Conservation (phyloP, 2,888 invertebrate species). For the Drosophila diplacantha region DNA sequence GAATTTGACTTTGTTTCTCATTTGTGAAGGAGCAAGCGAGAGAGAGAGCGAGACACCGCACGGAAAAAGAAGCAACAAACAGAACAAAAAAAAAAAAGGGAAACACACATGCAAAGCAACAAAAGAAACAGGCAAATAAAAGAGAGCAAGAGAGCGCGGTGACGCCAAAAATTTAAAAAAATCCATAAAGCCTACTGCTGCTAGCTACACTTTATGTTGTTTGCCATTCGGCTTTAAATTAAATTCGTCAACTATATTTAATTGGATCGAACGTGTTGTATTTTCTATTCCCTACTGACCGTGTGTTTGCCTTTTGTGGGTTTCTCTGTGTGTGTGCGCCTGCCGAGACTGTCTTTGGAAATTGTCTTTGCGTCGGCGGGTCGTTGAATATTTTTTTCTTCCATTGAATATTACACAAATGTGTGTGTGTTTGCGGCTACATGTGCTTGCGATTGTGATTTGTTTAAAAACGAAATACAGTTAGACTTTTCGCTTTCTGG, state of each 20-base stretch:
- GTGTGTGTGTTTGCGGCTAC: slow-evolving; percentile 27
- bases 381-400: slow-evolving; percentile 38
- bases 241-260: slow-evolving; percentile 52
- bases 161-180: slow-evolving; percentile 63
- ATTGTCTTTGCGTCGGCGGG: slow-evolving; percentile 34
- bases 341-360: slow-evolving; percentile 31
- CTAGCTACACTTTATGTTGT: slow-evolving; percentile 12
- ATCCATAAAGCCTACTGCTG: slow-evolving; percentile 36
- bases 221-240: slow-evolving; percentile 28
- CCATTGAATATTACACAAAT: slow-evolving; percentile 35
- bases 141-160: slow-evolving; percentile 66
- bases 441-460: slow-evolving; percentile 36
- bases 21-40: slow-evolving; percentile 11
- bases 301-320: slow-evolving; percentile 10
- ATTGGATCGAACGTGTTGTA: slow-evolving; percentile 42
- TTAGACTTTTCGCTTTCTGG: slow-evolving; percentile 45
- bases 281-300: slow-evolving; percentile 31
- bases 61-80: slow-evolving; percentile 31
- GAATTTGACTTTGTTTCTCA: slow-evolving; percentile 31
- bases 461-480: slow-evolving; percentile 32
- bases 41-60: slow-evolving; percentile 2
- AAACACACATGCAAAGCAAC: slow-evolving; percentile 40
- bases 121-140: slow-evolving; percentile 58
- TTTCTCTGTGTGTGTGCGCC: slow-evolving; percentile 19
- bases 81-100: slow-evolving; percentile 20